Evolutionary conservation across 2,888 invertebrate genomes (phyloP), one percentile per base, ranked within the genome.

Genomic region (Catocala sponsa): DNA sequence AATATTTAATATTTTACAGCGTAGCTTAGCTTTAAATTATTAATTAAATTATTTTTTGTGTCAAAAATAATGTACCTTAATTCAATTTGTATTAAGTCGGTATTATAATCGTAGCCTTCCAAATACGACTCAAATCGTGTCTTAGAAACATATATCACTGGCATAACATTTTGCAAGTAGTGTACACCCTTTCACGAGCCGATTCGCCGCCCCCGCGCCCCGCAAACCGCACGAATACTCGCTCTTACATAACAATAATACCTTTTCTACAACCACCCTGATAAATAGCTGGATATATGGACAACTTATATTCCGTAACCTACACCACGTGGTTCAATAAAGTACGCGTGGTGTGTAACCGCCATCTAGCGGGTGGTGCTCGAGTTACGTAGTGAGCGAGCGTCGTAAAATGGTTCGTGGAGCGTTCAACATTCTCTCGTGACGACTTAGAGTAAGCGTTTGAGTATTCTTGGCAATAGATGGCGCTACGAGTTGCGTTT

Each of bases 181-280:
- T 83, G 81, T 84, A 87, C 91, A 90, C 91, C 92, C 91, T 91
- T 91, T 87, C 84, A 82, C 81, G 81, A 85, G 82, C 82, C 83
- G 85, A 87, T 87, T 85, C 86, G 68, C 52, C 67, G 33, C 79
- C 85, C 85, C 85, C 83, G 76, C 84, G 81, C 85, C 87, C 88
- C 84, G 74, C 85, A 90, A 91, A 92, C 92, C 92, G 82, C 93
- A 91, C 89, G 89, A 90, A 91, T 87, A 88, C 87, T 84, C 86
- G 80, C 87, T 90, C 90, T 92, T 92, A 94, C 92, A 92, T 92
- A 93, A 94, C 92, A 92, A 92, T 92, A 90, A 91, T 92, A 88
- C 89, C 85, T 89, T 74, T 74, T 75, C 76, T 80, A 80, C 80
- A 79, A 79, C 80, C 79, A 79, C 71, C 68, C 66, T 75, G 78